Percentiles rank a stretch among this genome's conserved stretches.
Conservation (phyloP, 2,113 vertebrate genomes). For the Rhinichthys klamathensis region DNA sequence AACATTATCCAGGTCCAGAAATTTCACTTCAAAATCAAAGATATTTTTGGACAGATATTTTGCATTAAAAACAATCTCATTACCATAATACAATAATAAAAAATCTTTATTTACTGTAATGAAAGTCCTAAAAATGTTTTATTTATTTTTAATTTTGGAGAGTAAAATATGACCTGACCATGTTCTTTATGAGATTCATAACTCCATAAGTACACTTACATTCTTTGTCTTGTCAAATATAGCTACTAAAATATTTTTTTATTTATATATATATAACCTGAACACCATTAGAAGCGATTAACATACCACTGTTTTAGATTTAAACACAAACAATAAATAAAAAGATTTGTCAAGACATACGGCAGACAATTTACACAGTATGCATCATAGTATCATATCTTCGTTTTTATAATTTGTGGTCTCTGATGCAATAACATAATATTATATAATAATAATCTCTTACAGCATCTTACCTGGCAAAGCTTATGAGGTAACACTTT, state of each 20-base stretch:
- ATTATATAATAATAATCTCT: no score
- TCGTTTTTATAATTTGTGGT: not conserved
- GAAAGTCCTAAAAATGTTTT: not conserved
- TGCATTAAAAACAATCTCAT: not conserved
- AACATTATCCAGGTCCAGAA: not conserved
- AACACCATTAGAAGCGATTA: not conserved
- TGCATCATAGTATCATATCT: not conserved
- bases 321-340: slow-evolving; percentile 24
- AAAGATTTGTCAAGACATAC: not conserved
- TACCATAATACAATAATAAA: not conserved
- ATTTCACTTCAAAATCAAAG: no score
- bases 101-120: not conserved
- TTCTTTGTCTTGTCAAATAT: not conserved
- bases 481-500: not conserved
- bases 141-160: not conserved
- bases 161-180: not conserved
- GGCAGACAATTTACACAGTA: not conserved
- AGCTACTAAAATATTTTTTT: not conserved
- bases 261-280: no score
- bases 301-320: not conserved
- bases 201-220: not conserved
- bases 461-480: not conserved
- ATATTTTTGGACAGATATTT: not conserved
- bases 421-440: not conserved
- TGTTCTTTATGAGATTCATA: not conserved